Percentiles rank a stretch among this genome's conserved stretches.
These are phyloP conservation scores for Agriopis marginaria DNA, from an alignment of 2,888 invertebrate genomes.

Conservation along the genomic window DNA sequence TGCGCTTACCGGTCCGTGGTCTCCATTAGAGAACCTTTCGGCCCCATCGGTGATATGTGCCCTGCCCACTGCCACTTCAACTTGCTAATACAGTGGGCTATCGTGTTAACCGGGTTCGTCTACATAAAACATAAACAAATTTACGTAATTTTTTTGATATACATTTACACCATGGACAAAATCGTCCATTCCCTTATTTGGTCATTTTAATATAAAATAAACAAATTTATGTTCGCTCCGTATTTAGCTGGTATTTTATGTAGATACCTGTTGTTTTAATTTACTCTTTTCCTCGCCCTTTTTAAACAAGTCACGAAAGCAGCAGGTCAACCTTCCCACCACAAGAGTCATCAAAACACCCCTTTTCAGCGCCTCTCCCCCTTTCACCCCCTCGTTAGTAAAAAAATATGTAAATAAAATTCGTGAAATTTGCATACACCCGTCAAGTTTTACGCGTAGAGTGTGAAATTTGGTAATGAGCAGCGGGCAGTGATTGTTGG, in stretches of 20 bases:
- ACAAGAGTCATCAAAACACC: slow-evolving; percentile 17
- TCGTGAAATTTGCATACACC: slow-evolving; percentile 51
- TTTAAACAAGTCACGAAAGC: slow-evolving; percentile 3
- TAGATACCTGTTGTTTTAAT: slow-evolving; percentile 21
- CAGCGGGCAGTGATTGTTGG: slow-evolving; percentile 43
- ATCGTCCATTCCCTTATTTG: no score
- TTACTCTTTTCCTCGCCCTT: slow-evolving; percentile 13
- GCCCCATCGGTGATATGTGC: no score
- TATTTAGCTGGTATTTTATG: slow-evolving; percentile 1
- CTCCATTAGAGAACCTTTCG: no score
- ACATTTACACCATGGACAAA: no score
- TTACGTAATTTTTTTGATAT: no score
- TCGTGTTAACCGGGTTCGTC: no score
- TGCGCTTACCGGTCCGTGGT: no score
- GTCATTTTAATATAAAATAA: no score
- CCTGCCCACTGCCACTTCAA: no score
- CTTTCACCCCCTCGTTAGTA: slow-evolving; percentile 36
- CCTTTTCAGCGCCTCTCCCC: background rate
- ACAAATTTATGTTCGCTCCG: background rate
- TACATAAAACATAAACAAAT: no score
- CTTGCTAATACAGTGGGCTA: no score
- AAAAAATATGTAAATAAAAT: slow-evolving; percentile 45
- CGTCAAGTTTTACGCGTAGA: slow-evolving; percentile 45
- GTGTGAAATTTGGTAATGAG: slow-evolving; percentile 54
- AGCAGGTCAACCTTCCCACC: slow-evolving; percentile 15